A percentile compares a stretch with the other conserved stretches of the same genome.
Evolutionary conservation across 2,797 vertebrate genomes (phyloP).

Genomic region (Microtus agrestis): DNA sequence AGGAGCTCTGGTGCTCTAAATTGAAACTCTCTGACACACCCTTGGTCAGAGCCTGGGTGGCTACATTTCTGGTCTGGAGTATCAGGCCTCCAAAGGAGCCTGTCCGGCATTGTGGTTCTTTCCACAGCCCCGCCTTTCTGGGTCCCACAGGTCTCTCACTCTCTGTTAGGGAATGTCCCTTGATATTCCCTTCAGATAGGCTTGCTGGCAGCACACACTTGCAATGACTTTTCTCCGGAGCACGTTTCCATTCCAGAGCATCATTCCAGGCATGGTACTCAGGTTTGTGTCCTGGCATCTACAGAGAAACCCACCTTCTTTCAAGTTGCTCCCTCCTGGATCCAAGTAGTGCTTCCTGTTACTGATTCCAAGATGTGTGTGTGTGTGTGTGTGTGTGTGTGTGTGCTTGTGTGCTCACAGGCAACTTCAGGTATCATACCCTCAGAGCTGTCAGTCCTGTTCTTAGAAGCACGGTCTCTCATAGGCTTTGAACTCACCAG

Average conservation of each 20-base stretch:
- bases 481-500: not conserved
- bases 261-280: not conserved
- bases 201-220: not conserved
- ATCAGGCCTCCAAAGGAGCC: too few species aligned
- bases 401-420: too few species aligned
- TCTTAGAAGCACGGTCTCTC: not conserved
- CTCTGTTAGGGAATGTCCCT: not conserved
- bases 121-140: not conserved
- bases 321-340: fast-evolving
- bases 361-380: not conserved
- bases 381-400: not conserved
- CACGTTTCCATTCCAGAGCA: fast-evolving
- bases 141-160: not conserved
- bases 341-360: not conserved
- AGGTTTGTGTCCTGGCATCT: not conserved
- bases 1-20: fast-evolving
- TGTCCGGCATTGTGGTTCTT: fast-evolving
- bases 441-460: not conserved
- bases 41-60: not conserved
- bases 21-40: fast-evolving
- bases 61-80: fast-evolving
- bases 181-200: not conserved
- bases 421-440: not conserved
- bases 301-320: not conserved
- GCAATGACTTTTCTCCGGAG: not conserved